Evolutionary conservation across 2,888 invertebrate species (phyloP).

Genomic region (Euplexia lucipara): DNA sequence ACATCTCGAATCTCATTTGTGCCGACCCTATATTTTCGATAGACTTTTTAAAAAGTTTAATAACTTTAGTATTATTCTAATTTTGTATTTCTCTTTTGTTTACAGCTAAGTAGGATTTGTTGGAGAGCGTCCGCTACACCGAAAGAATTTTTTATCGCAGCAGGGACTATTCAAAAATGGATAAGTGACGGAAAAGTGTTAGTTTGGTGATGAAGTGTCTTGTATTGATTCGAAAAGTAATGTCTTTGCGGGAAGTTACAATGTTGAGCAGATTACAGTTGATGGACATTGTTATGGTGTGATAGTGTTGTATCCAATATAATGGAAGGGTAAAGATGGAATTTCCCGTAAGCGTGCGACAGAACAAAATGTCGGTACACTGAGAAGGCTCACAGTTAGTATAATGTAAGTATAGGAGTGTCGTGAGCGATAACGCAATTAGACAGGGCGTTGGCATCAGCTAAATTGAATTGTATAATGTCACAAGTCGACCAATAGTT

Average conservation of each 20-base stretch:
- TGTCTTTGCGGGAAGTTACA: constrained; percentile 83
- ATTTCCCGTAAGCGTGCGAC: constrained; percentile 84
- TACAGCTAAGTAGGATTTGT: constrained; percentile 86
- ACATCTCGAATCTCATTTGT: not conserved
- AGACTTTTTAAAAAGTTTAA: not conserved
- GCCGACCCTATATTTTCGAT: not conserved
- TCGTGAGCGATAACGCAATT: constrained; percentile 72
- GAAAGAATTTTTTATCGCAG: constrained; percentile 90
- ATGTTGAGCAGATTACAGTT: constrained; percentile 76
- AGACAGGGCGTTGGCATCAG: constrained; percentile 76
- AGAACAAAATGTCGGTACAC: constrained; percentile 78
- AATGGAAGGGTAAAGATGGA: constrained; percentile 86
- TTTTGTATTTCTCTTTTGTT: constrained; percentile 66
- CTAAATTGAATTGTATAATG: constrained; percentile 76
- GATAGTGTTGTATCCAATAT: constrained; percentile 90
- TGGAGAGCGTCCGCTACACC: constrained; percentile 78
- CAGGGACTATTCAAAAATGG: constrained; percentile 86
- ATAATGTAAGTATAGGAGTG: constrained; percentile 80
- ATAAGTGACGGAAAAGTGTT: constrained; percentile 88
- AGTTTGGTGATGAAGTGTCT: constrained; percentile 85
- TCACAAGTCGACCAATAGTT: constrained; percentile 77
- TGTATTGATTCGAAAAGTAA: constrained; percentile 75
- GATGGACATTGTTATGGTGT: constrained; percentile 89
- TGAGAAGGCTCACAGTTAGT: constrained; percentile 77
- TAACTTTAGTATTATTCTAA: constrained; percentile 20